Percentiles rank a stretch among this genome's conserved stretches.
These are phyloP conservation scores for Odocoileus hemionus DNA, from an alignment of 2,113 vertebrate genomes.

Conservation along the genomic window DNA sequence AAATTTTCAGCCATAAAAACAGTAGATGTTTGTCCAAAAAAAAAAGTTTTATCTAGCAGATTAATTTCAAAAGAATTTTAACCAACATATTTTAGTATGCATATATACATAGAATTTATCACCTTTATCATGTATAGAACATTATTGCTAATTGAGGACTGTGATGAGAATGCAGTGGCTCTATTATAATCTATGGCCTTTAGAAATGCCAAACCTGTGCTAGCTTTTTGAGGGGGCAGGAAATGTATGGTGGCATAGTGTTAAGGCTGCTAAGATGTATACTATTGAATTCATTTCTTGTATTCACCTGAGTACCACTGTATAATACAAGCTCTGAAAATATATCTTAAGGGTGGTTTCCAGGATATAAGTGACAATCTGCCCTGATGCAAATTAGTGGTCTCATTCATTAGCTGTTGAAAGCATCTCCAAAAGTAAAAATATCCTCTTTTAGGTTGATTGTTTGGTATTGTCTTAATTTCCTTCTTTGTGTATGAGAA, in stretches of 20 bases:
- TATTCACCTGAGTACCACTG: neutral
- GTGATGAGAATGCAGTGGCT: neutral
- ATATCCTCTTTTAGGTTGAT: slow-evolving; percentile 8
- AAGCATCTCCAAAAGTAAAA: slow-evolving; percentile 44
- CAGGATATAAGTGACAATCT: neutral
- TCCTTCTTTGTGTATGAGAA: slow-evolving; percentile 16
- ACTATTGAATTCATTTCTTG: neutral
- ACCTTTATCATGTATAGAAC: neutral
- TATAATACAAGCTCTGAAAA: neutral
- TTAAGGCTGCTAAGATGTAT: neutral
- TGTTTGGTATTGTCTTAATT: slow-evolving; percentile 43
- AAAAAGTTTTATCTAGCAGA: neutral
- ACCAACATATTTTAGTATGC: neutral
- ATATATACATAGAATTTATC: neutral
- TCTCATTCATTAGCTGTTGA: slow-evolving; percentile 20
- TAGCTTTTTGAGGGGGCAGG: neutral
- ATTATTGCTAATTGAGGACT: neutral
- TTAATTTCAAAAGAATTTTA: neutral
- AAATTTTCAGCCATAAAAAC: neutral
- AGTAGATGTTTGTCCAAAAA: neutral
- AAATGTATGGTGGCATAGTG: neutral
- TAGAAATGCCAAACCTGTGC: neutral
- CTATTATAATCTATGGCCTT: neutral
- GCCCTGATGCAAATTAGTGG: slow-evolving; percentile 17
- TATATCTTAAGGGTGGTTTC: slow-evolving; percentile 1